Conservation (phyloP, 2,797 vertebrate species). For the Cyclura pinguis region DNA sequence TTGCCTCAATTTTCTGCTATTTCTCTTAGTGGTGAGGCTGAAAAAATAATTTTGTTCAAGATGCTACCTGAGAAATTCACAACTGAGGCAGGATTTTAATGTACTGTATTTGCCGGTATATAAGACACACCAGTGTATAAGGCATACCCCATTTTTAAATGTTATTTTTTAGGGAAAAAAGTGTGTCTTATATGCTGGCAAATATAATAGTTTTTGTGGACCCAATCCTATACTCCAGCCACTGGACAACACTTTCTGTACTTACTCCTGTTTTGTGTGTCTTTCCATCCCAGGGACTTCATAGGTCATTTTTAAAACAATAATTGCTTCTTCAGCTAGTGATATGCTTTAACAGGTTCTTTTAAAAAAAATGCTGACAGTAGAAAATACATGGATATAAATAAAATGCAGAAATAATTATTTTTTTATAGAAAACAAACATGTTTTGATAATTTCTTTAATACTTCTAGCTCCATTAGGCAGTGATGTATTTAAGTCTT, state of each 20-base stretch:
- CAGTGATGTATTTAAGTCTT: no score
- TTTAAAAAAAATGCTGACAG: background rate
- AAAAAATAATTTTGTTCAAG: background rate
- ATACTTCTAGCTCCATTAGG: background rate
- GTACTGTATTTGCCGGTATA: no score
- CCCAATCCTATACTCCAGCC: background rate
- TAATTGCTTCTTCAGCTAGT: no score
- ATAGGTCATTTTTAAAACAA: background rate
- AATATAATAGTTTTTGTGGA: background rate
- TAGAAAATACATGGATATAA: background rate
- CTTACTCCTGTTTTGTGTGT: background rate
- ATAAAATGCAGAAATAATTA: no score
- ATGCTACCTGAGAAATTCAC: no score
- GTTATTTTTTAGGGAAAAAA: no score
- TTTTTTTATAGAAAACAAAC: background rate
- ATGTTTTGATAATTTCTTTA: background rate
- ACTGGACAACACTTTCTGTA: background rate
- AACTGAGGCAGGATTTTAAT: background rate
- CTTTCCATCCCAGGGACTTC: background rate
- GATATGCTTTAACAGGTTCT: no score
- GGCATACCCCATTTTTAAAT: no score
- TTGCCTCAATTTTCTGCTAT: background rate
- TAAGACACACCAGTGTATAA: no score
- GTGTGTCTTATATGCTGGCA: no score
- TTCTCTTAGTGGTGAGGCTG: background rate